phyloP scores from a whole-genome alignment of 2,888 invertebrate species.

The Nomada fucata region DNA sequence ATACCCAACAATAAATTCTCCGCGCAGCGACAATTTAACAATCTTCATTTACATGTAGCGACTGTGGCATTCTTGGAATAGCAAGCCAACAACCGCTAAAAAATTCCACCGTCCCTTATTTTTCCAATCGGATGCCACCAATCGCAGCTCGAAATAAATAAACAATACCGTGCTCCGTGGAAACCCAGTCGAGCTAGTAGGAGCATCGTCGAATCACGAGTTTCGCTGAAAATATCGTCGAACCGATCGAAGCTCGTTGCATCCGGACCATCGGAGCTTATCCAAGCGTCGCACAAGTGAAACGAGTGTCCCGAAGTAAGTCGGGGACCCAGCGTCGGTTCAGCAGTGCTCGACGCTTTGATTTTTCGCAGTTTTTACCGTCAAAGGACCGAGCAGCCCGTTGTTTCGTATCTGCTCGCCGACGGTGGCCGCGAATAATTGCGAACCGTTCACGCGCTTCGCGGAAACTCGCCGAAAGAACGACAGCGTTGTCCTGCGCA shows the following conservation, averaged over 20 bases:
- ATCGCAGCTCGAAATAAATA: too few species aligned
- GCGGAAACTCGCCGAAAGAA: slow-evolving; percentile 35
- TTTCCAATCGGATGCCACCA: too few species aligned
- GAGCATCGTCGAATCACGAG: too few species aligned
- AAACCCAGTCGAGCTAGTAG: too few species aligned
- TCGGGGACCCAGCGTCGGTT: slow-evolving; percentile 15
- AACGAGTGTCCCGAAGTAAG: slow-evolving; percentile 5
- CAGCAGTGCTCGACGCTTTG: slow-evolving; percentile 1
- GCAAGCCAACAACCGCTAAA: too few species aligned
- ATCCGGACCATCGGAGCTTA: not conserved
- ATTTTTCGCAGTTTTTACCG: slow-evolving; percentile 13
- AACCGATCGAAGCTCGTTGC: not conserved
- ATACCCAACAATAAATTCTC: too few species aligned
- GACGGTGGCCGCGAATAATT: slow-evolving; percentile 47
- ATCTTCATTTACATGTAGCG: too few species aligned
- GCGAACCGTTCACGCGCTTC: slow-evolving; percentile 34
- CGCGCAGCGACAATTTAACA: too few species aligned
- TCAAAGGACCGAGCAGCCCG: not conserved
- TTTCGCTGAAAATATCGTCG: not conserved
- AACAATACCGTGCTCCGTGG: too few species aligned
- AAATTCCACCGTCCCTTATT: too few species aligned
- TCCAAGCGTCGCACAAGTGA: not conserved
- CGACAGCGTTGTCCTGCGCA: slow-evolving; percentile 42
- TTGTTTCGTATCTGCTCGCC: slow-evolving; percentile 37
- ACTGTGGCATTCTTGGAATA: too few species aligned